Percentiles rank a stretch among this genome's conserved stretches.
Evolutionary conservation across 2,888 invertebrate genomes (phyloP).

Genomic region (Blera fallax): DNA sequence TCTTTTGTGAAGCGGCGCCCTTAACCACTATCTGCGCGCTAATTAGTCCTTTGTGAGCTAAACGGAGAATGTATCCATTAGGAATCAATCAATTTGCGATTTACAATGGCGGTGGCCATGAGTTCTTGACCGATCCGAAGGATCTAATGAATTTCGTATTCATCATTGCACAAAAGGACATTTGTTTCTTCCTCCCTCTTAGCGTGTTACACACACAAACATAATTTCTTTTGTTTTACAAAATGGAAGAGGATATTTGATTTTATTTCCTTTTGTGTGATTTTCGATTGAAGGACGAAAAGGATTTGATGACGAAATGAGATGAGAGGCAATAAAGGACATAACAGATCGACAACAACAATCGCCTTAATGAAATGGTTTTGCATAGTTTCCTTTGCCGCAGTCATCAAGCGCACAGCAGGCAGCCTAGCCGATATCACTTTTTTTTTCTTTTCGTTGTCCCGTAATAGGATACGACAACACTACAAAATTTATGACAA

Average conservation of each 20-base stretch:
- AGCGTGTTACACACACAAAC: not conserved
- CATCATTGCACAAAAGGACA: constrained; percentile 36
- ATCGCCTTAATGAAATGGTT: constrained; percentile 51
- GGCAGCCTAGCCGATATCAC: constrained; percentile 16
- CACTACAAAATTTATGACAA: constrained; percentile 35
- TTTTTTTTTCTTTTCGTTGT: not conserved
- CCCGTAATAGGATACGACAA: constrained; percentile 52
- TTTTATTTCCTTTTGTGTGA: constrained; percentile 40
- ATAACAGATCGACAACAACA: constrained; percentile 11
- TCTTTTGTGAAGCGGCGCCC: constrained; percentile 46
- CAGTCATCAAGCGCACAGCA: constrained; percentile 41
- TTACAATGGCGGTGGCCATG: constrained; percentile 40
- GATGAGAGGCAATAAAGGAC: constrained; percentile 41
- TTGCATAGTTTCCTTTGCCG: constrained; percentile 45
- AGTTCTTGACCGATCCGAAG: constrained; percentile 19
- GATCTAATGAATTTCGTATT: constrained; percentile 64
- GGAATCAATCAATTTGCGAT: constrained; percentile 68
- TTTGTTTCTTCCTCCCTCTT: not conserved
- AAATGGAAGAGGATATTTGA: constrained; percentile 62
- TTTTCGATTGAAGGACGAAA: constrained; percentile 51
- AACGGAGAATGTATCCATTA: constrained; percentile 55
- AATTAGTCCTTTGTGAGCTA: constrained; percentile 67
- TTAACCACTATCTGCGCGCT: constrained; percentile 62
- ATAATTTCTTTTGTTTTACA: constrained; percentile 28
- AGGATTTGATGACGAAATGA: constrained; percentile 54